Evolutionary conservation across 2,113 vertebrate genomes (phyloP).

Genomic region (Lonchura striata): DNA sequence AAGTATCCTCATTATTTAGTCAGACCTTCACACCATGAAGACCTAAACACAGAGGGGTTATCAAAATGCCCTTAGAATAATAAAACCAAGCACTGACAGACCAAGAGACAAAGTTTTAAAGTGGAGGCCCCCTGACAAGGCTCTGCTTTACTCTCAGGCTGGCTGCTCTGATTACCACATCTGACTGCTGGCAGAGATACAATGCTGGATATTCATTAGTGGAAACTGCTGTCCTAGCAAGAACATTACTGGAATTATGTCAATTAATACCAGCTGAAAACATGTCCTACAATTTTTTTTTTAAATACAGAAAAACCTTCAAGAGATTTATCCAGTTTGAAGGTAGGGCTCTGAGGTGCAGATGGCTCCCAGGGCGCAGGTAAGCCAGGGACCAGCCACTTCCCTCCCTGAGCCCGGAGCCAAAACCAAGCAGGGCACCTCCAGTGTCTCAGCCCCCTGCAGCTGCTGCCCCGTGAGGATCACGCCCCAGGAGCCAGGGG

Average conservation of each 20-base stretch:
- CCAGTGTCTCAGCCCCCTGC: no score
- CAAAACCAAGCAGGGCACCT: rapidly evolving
- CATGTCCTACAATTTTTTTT: neutral
- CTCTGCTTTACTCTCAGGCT: conserved; percentile 11
- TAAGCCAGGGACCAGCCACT: rapidly evolving
- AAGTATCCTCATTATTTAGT: conserved; percentile 58
- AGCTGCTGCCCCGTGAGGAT: neutral
- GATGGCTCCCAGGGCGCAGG: neutral
- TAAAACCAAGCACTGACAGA: conserved; percentile 34
- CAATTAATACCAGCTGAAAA: conserved; percentile 29
- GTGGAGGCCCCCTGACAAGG: conserved; percentile 48
- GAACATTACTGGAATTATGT: neutral
- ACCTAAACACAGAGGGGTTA: conserved; percentile 53
- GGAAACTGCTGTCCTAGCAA: neutral
- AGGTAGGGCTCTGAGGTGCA: neutral
- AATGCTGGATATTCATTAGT: conserved; percentile 18
- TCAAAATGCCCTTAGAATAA: conserved; percentile 56
- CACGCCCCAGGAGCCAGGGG: rapidly evolving
- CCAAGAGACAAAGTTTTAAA: conserved; percentile 59
- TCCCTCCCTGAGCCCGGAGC: rapidly evolving
- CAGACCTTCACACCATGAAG: conserved; percentile 14
- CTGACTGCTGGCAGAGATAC: conserved; percentile 14
- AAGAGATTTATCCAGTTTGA: neutral
- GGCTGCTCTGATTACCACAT: conserved; percentile 39
- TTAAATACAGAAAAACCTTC: neutral